phyloP scores from a whole-genome alignment of 1,140 invertebrate genomes.

The Micrasema minimum region DNA sequence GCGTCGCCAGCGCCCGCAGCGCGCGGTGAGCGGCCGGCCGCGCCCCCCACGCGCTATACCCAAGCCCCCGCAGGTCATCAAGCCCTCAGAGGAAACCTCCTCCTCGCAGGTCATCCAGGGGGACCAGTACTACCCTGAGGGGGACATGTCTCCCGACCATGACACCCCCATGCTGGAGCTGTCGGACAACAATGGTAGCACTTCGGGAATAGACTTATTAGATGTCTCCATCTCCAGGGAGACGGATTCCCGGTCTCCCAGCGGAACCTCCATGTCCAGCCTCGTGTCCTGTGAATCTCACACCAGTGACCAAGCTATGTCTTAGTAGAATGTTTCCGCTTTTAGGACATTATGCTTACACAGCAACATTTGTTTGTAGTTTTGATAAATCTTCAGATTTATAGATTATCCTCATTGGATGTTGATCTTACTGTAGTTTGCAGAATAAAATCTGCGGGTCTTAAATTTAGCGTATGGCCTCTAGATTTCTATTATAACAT shows the following conservation, averaged over 20 bases:
- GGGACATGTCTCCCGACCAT: constrained; percentile 24
- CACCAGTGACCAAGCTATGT: constrained; percentile 43
- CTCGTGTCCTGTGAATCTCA: constrained; percentile 40
- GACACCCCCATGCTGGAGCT: constrained; percentile 50
- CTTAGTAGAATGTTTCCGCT: constrained; percentile 15
- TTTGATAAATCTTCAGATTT: no score
- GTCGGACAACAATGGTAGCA: constrained; percentile 45
- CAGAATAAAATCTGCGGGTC: no score
- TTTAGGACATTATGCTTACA: background rate
- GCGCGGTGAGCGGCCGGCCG: constrained; percentile 9
- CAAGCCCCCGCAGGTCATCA: constrained; percentile 32
- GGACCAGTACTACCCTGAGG: constrained; percentile 48
- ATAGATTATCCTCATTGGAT: no score
- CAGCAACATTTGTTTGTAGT: no score
- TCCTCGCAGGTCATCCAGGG: constrained; percentile 40
- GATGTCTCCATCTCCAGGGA: constrained; percentile 26
- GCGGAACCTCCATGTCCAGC: constrained; percentile 43
- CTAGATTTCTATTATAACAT: no score
- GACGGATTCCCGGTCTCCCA: constrained; percentile 41
- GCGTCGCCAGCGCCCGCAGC: constrained; percentile 26
- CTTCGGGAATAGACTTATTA: constrained; percentile 39
- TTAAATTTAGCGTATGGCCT: no score
- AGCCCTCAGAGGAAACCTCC: constrained; percentile 13
- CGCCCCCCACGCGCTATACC: constrained; percentile 28
- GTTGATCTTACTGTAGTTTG: no score